phyloP scores from a whole-genome alignment of 2,888 invertebrate genomes.

The Lycia hirtaria region DNA sequence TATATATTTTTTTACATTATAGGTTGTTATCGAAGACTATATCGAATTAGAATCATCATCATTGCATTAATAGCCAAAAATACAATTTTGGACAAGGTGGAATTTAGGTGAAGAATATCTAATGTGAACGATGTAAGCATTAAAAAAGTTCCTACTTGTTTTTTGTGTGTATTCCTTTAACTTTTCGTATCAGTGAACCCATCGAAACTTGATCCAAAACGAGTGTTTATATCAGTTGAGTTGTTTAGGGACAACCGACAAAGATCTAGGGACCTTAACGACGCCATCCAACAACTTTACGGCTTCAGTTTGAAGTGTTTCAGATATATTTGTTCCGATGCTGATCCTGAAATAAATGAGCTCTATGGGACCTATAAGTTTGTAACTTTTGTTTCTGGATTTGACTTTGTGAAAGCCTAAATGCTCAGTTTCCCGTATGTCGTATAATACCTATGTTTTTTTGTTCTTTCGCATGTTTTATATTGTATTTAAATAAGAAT shows the following conservation, averaged over 20 bases:
- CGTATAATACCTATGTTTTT: too few relatives aligned
- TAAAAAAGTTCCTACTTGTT: not conserved
- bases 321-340: constrained; percentile 50
- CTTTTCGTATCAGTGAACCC: constrained; percentile 4
- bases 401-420: too few relatives aligned
- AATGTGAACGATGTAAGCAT: not conserved
- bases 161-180: not conserved
- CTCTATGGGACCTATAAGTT: constrained; percentile 26
- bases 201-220: constrained; percentile 19
- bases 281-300: constrained; percentile 54
- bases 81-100: too few relatives aligned
- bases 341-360: constrained; percentile 29
- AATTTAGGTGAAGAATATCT: too few relatives aligned
- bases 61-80: too few relatives aligned
- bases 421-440: too few relatives aligned
- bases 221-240: constrained; percentile 64
- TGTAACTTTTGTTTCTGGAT: constrained; percentile 16
- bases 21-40: too few relatives aligned
- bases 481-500: too few relatives aligned
- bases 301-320: constrained; percentile 55
- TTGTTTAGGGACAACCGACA: constrained; percentile 58
- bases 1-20: too few relatives aligned
- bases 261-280: constrained; percentile 54
- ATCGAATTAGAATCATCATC: too few relatives aligned
- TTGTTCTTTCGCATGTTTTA: too few relatives aligned